A percentile compares a stretch with the other conserved stretches of the same genome.
Conservation (phyloP, 2,888 invertebrate genomes). For the Tetragnatha montana region DNA sequence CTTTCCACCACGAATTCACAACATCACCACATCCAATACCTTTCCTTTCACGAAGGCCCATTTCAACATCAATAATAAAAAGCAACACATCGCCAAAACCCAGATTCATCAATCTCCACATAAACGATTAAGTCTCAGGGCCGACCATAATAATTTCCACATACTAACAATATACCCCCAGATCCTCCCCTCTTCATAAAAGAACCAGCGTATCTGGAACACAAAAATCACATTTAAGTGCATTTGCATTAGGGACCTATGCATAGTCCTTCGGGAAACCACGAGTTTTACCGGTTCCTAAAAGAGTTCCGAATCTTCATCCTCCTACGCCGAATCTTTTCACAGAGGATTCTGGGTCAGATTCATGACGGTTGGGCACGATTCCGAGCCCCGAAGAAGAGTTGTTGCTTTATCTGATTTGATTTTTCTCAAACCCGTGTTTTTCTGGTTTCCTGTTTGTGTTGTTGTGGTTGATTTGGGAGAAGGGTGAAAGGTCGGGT, state of each 20-base stretch:
- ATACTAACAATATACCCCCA: conserved; percentile 12
- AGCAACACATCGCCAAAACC: background rate
- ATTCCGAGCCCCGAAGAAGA: conserved; percentile 44
- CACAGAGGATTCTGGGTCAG: conserved; percentile 54
- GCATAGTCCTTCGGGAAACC: conserved; percentile 44
- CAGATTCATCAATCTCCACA: background rate
- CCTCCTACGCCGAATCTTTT: conserved; percentile 54
- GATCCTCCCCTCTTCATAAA: conserved; percentile 13
- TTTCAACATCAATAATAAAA: background rate
- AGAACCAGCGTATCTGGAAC: conserved; percentile 38
- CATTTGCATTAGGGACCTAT: conserved; percentile 23
- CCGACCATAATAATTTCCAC: background rate
- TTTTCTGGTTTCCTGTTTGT: conserved; percentile 28
- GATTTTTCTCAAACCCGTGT: conserved; percentile 37
- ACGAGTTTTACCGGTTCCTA: conserved; percentile 52
- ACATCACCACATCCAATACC: too few relatives aligned
- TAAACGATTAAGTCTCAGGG: conserved; percentile 4
- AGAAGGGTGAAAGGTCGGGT: conserved; percentile 13
- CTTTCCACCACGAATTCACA: too few relatives aligned
- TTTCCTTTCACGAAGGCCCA: background rate
- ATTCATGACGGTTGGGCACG: conserved; percentile 51
- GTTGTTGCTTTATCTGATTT: conserved; percentile 55
- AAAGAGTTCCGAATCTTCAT: conserved; percentile 1
- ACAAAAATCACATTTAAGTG: conserved; percentile 46
- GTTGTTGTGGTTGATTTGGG: background rate